A percentile compares a stretch with the other conserved stretches of the same genome.
phyloP scores from a whole-genome alignment of 92 coral and sea anemone genomes.

The Plumapathes pennacea region DNA sequence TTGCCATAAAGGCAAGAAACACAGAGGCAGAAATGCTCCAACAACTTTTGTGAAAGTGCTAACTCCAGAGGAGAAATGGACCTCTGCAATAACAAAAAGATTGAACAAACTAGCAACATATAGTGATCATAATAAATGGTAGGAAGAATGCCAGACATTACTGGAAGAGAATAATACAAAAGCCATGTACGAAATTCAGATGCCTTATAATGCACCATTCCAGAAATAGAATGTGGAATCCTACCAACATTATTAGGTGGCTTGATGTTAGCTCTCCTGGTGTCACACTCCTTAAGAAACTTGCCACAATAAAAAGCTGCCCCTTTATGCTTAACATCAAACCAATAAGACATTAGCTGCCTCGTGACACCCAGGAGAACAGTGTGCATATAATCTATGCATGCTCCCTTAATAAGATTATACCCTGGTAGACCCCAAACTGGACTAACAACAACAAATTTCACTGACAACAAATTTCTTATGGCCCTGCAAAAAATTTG shows the following conservation, averaged over 20 bases:
- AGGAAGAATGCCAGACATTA: slow-evolving; percentile 11
- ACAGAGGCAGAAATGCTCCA: slow-evolving; percentile 8
- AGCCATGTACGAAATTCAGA: slow-evolving; percentile 30
- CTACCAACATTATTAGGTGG: slow-evolving; percentile 29
- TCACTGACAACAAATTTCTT: too few relatives aligned
- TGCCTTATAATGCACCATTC: slow-evolving; percentile 8
- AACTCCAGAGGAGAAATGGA: slow-evolving; percentile 6
- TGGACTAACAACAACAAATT: too few relatives aligned
- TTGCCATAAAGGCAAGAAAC: slow-evolving; percentile 7
- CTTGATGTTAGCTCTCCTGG: slow-evolving; percentile 10
- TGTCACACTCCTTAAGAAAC: too few relatives aligned
- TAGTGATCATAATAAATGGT: slow-evolving; percentile 17
- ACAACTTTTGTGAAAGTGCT: background rate
- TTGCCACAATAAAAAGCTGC: too few relatives aligned
- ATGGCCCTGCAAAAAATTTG: too few relatives aligned
- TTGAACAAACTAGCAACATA: slow-evolving; percentile 17
- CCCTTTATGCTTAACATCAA: too few relatives aligned
- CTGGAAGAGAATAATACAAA: slow-evolving; percentile 22
- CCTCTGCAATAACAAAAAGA: slow-evolving; percentile 8
- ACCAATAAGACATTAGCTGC: too few relatives aligned
- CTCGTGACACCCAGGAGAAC: too few relatives aligned
- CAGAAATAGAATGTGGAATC: slow-evolving; percentile 25
- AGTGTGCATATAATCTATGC: too few relatives aligned
- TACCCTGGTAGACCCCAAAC: too few relatives aligned
- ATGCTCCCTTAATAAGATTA: too few relatives aligned